These are phyloP conservation scores for Centrocercus urophasianus DNA, from an alignment of 2,113 vertebrate genomes.

Conservation along the genomic window DNA sequence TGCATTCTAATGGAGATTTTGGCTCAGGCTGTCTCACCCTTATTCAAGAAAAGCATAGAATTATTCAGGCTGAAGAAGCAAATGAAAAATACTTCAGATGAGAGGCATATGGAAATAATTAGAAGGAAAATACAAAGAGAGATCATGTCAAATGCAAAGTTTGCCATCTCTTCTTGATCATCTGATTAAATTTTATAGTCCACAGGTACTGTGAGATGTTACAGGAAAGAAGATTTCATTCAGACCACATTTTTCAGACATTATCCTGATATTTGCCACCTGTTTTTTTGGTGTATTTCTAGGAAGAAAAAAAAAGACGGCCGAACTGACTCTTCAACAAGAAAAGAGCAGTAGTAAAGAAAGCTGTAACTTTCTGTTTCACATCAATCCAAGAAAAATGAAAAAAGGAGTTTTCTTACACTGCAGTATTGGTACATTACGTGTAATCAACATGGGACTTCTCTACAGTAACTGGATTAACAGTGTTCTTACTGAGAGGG, in stretches of 20 bases:
- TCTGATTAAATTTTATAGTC: neutral
- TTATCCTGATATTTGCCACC: neutral
- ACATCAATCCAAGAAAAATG: neutral
- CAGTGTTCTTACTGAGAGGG: neutral
- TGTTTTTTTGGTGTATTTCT: neutral
- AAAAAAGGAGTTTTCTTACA: neutral
- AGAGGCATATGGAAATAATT: slow-evolving; percentile 61
- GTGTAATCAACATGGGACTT: neutral
- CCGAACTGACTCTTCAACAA: neutral
- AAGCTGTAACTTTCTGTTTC: neutral
- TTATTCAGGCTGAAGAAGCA: slow-evolving; percentile 48
- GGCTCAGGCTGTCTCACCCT: slow-evolving; percentile 21
- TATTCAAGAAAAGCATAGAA: slow-evolving; percentile 48
- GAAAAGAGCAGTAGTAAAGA: neutral
- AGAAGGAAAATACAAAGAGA: slow-evolving; percentile 47
- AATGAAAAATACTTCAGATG: slow-evolving; percentile 37
- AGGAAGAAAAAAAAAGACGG: neutral
- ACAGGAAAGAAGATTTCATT: neutral
- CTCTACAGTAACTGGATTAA: neutral
- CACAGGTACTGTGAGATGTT: neutral
- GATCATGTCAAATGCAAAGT: slow-evolving; percentile 21
- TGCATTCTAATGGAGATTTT: slow-evolving; percentile 27
- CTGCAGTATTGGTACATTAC: neutral
- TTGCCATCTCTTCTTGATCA: slow-evolving; percentile 38
- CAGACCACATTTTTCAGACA: neutral